Evolutionary conservation across 2,797 vertebrate genomes (phyloP).

Genomic region (Poeciliopsis paucimaculata): DNA sequence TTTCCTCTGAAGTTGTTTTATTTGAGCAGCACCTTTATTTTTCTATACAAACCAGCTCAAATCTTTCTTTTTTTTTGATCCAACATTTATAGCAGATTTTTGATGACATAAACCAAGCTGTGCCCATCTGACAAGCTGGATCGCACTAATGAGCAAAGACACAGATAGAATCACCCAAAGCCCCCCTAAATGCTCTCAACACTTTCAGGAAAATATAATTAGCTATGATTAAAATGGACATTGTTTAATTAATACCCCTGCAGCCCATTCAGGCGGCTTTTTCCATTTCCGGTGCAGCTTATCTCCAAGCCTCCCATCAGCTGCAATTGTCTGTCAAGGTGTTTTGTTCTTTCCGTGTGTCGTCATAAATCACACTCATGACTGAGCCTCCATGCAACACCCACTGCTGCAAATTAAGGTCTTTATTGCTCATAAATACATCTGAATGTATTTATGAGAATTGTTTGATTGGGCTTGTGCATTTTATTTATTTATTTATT

Average conservation of each 20-base stretch:
- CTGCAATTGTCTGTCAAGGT: conserved; percentile 42
- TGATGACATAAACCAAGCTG: conserved; percentile 44
- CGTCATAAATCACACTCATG: conserved; percentile 35
- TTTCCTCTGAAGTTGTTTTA: conserved; percentile 5
- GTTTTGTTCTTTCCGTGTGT: conserved; percentile 43
- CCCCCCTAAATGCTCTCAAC: conserved; percentile 66
- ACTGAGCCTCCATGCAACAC: conserved; percentile 19
- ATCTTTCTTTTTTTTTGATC: neutral
- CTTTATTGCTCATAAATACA: neutral
- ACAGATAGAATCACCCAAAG: conserved; percentile 69
- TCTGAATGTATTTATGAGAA: neutral
- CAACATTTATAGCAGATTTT: conserved; percentile 50
- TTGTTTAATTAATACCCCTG: conserved; percentile 85
- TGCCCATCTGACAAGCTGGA: conserved; percentile 50
- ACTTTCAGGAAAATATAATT: conserved; percentile 84
- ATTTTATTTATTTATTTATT: neutral
- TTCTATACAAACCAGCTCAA: conserved; percentile 2
- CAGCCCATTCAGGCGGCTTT: conserved; percentile 57
- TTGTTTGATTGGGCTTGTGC: neutral
- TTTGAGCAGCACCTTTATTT: neutral
- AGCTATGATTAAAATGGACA: conserved; percentile 87
- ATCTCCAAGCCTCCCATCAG: conserved; percentile 51
- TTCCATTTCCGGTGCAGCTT: conserved; percentile 70
- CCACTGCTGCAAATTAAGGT: neutral
- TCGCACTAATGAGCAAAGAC: conserved; percentile 57